These are phyloP conservation scores for Sciurus niger DNA, from an alignment of 2,113 vertebrate genomes.

Conservation along the genomic window DNA sequence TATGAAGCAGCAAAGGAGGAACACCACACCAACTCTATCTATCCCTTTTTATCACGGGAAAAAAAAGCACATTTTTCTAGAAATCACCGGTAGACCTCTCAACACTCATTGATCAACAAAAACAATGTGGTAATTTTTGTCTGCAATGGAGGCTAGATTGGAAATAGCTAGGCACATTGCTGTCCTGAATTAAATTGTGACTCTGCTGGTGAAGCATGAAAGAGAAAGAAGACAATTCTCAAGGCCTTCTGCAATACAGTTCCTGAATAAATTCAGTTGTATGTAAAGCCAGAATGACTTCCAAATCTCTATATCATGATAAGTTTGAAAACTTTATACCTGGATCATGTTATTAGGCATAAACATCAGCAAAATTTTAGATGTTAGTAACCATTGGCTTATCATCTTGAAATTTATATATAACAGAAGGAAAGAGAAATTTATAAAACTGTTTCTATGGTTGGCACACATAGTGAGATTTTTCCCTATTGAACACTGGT, in stretches of 20 bases:
- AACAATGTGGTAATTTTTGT: background rate
- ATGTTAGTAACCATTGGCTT: background rate
- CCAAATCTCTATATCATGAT: background rate
- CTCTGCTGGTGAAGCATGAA: background rate
- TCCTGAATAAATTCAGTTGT: background rate
- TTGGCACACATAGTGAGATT: background rate
- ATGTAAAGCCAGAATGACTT: background rate
- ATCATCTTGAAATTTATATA: background rate
- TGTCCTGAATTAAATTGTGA: background rate
- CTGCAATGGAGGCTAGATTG: background rate
- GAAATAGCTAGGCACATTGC: background rate
- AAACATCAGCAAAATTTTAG: background rate
- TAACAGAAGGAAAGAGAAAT: background rate
- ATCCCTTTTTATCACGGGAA: background rate
- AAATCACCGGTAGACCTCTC: background rate
- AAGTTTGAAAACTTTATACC: background rate
- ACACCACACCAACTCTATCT: background rate
- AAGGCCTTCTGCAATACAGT: background rate
- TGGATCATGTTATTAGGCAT: background rate
- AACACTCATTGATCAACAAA: background rate
- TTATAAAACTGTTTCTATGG: background rate
- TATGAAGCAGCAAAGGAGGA: rapidly evolving
- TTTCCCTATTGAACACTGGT: background rate
- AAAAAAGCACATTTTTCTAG: background rate
- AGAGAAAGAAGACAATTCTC: background rate